Base-by-base conservation (phyloP, 2,888 invertebrate species). In the Ormyrus labotus region DNA sequence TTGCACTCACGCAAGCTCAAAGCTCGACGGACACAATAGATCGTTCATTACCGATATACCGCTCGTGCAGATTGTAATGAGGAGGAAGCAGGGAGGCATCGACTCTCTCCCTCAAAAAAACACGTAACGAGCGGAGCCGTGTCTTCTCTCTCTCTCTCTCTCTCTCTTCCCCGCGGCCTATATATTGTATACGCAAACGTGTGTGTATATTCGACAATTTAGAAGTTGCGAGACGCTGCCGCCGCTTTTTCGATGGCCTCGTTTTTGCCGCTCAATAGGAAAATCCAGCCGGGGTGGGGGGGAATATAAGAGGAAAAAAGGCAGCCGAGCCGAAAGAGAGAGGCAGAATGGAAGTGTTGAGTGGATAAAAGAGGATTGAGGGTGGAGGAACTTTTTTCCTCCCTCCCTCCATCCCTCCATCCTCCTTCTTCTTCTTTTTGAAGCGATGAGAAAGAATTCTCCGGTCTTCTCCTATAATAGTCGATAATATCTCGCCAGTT, bases 1-100 rank as follows among this genome's bases (percentile, higher is more conserved):
- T 71, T 80, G 57, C 65, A 75, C 51, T 55, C 34, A 60, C 79
- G 13, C 45, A n/a, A 65, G 81, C 84, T 5, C 48, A 55, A 68
- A n/a, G 61, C 76, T 73, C 60, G 8, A 61, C 84, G 86, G 85
- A 83, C 88, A 89, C 89, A 89, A 89, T 89, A 85, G 89, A 89
- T 89, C 87, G 88, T 89, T 89, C 89, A 88, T 89, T 89, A 89
- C 87, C 87, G 89, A 89, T 89, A 88, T 71, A 74, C 63, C 57
- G 45, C 70, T 69, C 63, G 64, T 69, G 86, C 85, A 83, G 82
- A 85, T 86, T 85, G 85, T 86, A 87, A 86, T 84, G 86, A 85
- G 81, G 84, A 72, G 81, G 82, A 80, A 13, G 58, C 61, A 11
- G 34, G 34, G 19, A 51, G 51, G 19, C 68, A 55, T 68, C 68